phyloP scores from a whole-genome alignment of 2,797 vertebrate genomes.

The Peromyscus melanophrys region DNA sequence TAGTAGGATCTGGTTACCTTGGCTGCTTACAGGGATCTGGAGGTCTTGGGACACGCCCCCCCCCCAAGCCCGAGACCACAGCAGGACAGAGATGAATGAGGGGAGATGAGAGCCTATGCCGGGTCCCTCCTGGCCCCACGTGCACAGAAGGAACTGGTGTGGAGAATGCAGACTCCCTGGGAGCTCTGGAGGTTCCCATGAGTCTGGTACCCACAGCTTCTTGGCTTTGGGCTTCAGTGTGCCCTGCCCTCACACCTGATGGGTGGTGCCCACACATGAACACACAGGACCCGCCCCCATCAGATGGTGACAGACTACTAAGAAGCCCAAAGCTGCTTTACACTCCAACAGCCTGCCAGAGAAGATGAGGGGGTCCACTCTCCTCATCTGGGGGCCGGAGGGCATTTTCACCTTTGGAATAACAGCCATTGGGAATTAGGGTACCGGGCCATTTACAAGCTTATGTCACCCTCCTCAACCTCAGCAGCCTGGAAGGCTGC shows the following conservation, averaged over 20 bases:
- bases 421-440: neutral
- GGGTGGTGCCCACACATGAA: rapidly evolving
- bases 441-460: neutral
- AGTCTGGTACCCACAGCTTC: neutral
- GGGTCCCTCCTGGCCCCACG: rapidly evolving
- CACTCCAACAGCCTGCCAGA: neutral
- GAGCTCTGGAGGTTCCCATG: rapidly evolving
- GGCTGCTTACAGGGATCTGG: neutral
- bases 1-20: neutral
- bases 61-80: neutral
- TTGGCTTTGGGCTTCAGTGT: neutral
- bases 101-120: neutral
- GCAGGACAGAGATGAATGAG: neutral
- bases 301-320: neutral
- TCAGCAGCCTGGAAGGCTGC: neutral
- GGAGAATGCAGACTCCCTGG: neutral
- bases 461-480: neutral
- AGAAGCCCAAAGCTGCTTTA: neutral
- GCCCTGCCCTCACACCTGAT: neutral
- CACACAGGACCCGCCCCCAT: too few relatives aligned
- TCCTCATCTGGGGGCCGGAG: neutral
- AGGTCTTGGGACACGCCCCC: neutral
- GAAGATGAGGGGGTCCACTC: neutral
- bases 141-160: neutral
- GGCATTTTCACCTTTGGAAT: neutral